Evolutionary conservation across 2,113 vertebrate genomes (phyloP), one percentile per base, ranked within the genome.

Genomic region (Xiphophorus couchianus): DNA sequence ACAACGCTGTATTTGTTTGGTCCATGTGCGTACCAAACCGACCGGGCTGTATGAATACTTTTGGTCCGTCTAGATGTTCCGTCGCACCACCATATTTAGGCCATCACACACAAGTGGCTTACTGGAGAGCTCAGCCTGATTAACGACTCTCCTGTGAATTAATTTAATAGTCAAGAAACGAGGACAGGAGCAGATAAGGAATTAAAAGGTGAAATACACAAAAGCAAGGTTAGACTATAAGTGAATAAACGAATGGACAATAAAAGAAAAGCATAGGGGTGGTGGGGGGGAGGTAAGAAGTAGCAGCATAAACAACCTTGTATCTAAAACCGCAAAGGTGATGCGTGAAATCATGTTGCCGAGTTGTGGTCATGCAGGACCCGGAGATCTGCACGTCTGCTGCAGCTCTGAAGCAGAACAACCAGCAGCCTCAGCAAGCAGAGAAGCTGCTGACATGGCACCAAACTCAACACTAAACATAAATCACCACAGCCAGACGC

Each of bases 311-410:
- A 25, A n/a, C 17, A 54, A n/a, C 7, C 51, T n/a, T n/a, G 51
- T 3, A n/a, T 58, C 51, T 25, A 58, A 3, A 58, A 25, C 25
- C 1, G 7, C 10, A 10, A n/a, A n/a, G 2, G 51, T 25, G 7
- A 58, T n/a, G 19, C 10, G 25, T 25, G 51, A 11, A 9, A 25
- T n/a, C 77, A 69, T 70, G 77, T 76, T 66, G 27, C 72, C 76
- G 84, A 74, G 86, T 71, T 88, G 67, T 31, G 31, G 71, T 82
- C 74, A 91, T 92, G 86, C 82, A 92, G 93, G 92, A 91, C 85
- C 80, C 81, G 78, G 78, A 83, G 78, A 84, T 77, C 85, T 60
- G 75, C 69, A 19, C 69, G 85, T 82, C 86, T 77, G 71, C 65
- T 61, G 42, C 2, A 14, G 67, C 74, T 88, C 79, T 91, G 72